Conservation (phyloP, 2,888 invertebrate species). For the Linnaemya vulpina region DNA sequence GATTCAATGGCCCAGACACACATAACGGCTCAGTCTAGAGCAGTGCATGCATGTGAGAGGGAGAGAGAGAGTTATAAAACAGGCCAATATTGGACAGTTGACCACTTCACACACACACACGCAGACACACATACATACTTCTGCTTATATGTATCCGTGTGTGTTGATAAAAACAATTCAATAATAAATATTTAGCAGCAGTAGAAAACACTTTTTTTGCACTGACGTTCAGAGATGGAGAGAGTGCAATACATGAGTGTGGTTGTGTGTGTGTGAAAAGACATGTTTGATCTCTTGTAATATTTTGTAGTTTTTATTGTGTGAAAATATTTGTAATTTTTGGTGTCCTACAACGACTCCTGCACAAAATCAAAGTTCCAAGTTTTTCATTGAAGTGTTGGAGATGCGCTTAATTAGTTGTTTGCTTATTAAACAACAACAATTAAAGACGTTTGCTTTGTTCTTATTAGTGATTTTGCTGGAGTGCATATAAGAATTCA, state of each 20-base stretch:
- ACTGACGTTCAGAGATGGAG: background rate
- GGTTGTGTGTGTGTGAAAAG: conserved; percentile 18
- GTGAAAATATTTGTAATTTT: conserved; percentile 60
- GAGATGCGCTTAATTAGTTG: background rate
- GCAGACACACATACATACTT: background rate
- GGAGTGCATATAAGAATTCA: too few species aligned
- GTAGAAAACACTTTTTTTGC: background rate
- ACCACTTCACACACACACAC: conserved; percentile 5
- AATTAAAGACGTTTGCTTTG: background rate
- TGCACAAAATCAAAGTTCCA: conserved; percentile 23
- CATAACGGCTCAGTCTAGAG: conserved; percentile 15
- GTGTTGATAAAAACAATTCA: conserved; percentile 26
- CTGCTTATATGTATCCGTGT: background rate
- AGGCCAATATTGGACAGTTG: conserved; percentile 6
- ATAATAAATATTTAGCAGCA: conserved; percentile 1
- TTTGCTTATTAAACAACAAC: background rate
- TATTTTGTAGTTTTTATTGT: conserved; percentile 44
- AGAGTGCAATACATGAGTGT: background rate
- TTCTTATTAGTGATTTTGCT: too few species aligned
- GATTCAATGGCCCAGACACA: conserved; percentile 74
- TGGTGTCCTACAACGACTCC: conserved; percentile 45
- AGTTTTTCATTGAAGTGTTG: conserved; percentile 14
- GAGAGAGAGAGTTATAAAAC: conserved; percentile 10
- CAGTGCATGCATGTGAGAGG: background rate
- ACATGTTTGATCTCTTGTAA: conserved; percentile 32